Conservation (phyloP, 2,888 invertebrate genomes). For the Andrena dorsata region DNA sequence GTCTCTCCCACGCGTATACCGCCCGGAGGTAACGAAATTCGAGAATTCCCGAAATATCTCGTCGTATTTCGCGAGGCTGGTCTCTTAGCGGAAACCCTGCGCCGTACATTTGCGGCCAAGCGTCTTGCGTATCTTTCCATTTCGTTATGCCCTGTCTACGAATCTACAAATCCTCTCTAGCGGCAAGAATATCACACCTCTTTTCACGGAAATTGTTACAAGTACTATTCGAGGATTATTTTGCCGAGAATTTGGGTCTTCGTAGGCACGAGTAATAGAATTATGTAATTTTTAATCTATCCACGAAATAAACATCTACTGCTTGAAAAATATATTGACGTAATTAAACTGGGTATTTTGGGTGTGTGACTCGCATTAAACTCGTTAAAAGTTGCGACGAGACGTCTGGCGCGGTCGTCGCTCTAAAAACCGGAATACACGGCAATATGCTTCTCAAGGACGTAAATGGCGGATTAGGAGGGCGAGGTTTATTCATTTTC, state of each 20-base stretch:
- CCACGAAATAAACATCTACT: not conserved
- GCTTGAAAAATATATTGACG: not conserved
- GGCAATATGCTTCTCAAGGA: constrained; percentile 8
- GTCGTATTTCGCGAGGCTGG: not conserved
- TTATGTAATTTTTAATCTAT: not conserved
- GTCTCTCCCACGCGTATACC: constrained; percentile 8
- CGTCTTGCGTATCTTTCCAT: not conserved
- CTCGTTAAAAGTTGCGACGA: not conserved
- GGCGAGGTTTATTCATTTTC: constrained; percentile 61
- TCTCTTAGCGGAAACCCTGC: not conserved
- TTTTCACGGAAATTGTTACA: not conserved
- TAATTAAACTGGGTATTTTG: not conserved
- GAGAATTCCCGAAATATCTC: not conserved
- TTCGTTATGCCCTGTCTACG: not conserved
- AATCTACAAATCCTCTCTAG: not conserved
- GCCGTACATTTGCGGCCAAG: not conserved
- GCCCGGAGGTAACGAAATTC: not conserved
- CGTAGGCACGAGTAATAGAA: not conserved
- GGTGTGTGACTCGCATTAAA: not conserved
- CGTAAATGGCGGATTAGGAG: constrained; percentile 27
- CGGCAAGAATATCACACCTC: not conserved
- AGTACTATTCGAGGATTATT: not conserved
- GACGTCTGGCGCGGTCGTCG: not conserved
- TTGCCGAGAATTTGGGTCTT: not conserved
- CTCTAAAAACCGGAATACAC: constrained; percentile 12